phyloP scores from a whole-genome alignment of 2,113 vertebrate species.

The Chitala chitala region DNA sequence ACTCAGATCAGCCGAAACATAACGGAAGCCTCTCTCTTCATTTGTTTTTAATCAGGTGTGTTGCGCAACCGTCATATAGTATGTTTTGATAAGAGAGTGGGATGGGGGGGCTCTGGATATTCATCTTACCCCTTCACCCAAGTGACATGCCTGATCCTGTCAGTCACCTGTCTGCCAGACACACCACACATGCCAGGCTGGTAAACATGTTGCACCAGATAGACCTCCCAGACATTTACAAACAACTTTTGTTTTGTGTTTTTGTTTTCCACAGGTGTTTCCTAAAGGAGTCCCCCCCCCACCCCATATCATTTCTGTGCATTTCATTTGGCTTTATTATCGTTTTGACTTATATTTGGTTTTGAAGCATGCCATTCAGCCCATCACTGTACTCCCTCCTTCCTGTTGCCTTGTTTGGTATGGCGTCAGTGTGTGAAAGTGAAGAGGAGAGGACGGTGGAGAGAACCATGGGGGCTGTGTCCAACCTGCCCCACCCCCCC shows the following conservation, averaged over 20 bases:
- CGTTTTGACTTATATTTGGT: conserved; percentile 7
- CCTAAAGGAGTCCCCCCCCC: conserved; percentile 55
- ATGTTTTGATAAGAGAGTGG: neutral
- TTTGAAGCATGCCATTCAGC: conserved; percentile 8
- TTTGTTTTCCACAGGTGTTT: conserved; percentile 64
- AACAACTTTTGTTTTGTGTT: conserved; percentile 43
- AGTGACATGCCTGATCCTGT: conserved; percentile 26
- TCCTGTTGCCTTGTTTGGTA: conserved; percentile 51
- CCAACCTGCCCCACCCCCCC: conserved; percentile 42
- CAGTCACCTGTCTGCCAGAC: conserved; percentile 3
- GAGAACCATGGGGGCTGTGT: conserved; percentile 45
- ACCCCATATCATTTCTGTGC: conserved; percentile 27
- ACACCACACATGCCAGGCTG: neutral
- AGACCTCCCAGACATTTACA: conserved; percentile 39
- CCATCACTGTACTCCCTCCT: conserved; percentile 32
- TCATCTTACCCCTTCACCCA: neutral
- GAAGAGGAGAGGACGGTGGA: conserved; percentile 51
- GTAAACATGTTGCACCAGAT: conserved; percentile 40
- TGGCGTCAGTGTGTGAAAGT: conserved; percentile 56
- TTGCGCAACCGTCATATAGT: neutral
- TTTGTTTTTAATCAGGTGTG: no score
- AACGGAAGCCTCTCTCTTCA: neutral
- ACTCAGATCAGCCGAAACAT: no score
- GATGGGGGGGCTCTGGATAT: no score
- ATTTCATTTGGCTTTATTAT: conserved; percentile 25